These are phyloP conservation scores for Liolophura sinensis DNA, from an alignment of 1,140 invertebrate genomes.

Conservation along the genomic window DNA sequence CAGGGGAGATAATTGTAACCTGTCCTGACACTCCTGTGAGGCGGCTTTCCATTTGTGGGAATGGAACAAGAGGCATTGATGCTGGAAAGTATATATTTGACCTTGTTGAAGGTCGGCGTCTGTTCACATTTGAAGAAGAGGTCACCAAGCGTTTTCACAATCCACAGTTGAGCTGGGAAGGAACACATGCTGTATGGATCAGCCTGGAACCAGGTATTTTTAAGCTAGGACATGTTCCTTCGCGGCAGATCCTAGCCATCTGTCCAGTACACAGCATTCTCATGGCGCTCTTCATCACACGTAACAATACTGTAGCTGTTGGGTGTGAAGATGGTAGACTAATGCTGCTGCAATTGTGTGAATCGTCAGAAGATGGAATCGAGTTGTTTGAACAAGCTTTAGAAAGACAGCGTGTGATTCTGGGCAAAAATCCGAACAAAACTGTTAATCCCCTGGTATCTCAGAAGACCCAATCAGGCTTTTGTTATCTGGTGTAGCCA, in stretches of 20 bases:
- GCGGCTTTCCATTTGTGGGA: slow-evolving; percentile 8
- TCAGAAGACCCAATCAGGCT: too few relatives aligned
- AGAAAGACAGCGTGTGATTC: too few relatives aligned
- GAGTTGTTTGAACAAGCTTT: too few relatives aligned
- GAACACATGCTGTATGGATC: slow-evolving; percentile 20
- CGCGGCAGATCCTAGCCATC: slow-evolving; percentile 14
- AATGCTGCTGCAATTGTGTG: slow-evolving; percentile 30
- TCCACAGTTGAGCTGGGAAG: slow-evolving; percentile 19
- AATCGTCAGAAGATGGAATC: too few relatives aligned
- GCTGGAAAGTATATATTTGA: slow-evolving; percentile 18
- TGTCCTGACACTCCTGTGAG: neutral
- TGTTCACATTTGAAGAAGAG: slow-evolving; percentile 28
- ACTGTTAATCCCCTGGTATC: too few relatives aligned
- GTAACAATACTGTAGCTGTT: slow-evolving; percentile 19
- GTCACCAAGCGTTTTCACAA: slow-evolving; percentile 1
- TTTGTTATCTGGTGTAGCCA: too few relatives aligned
- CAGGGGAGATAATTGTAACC: slow-evolving; percentile 14
- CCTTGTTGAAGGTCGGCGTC: slow-evolving; percentile 11
- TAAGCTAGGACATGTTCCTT: slow-evolving; percentile 20
- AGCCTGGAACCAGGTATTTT: slow-evolving; percentile 15
- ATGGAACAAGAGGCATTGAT: slow-evolving; percentile 25
- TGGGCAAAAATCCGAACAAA: too few relatives aligned
- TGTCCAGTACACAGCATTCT: slow-evolving; percentile 32
- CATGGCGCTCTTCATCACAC: slow-evolving; percentile 21
- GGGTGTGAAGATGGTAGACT: slow-evolving; percentile 35